Conservation (phyloP, 1,140 invertebrate species). For the Eupeodes corollae region DNA sequence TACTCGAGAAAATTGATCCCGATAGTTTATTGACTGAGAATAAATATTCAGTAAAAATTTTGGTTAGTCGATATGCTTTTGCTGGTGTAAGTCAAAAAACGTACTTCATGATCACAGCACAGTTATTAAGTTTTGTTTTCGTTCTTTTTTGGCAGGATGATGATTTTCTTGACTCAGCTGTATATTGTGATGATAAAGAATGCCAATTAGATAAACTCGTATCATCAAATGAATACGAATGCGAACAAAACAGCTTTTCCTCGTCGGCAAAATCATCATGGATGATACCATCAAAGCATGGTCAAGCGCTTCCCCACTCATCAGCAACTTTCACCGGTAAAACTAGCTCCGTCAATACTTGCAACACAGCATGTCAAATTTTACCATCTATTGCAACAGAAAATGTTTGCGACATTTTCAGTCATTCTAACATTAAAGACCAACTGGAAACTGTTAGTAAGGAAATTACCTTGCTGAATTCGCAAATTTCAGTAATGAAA, state of each 20-base stretch:
- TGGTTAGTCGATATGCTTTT: constrained; percentile 41
- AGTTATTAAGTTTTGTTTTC: neutral
- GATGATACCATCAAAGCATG: too few species aligned
- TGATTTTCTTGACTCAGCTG: neutral
- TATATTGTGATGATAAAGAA: neutral
- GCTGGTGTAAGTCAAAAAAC: constrained; percentile 21
- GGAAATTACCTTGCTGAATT: constrained; percentile 29
- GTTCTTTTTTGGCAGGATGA: neutral
- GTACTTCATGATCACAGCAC: too few species aligned
- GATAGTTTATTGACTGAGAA: constrained; percentile 43
- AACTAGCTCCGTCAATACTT: too few species aligned
- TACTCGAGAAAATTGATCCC: constrained; percentile 42
- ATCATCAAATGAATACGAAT: neutral
- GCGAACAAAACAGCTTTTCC: neutral
- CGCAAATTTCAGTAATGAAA: constrained; percentile 32
- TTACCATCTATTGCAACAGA: too few species aligned
- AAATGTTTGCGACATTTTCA: neutral
- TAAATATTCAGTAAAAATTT: constrained; percentile 40
- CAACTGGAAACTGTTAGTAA: constrained; percentile 32
- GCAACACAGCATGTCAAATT: too few species aligned
- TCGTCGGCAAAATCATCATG: too few species aligned
- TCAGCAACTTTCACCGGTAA: too few species aligned
- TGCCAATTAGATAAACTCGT: neutral
- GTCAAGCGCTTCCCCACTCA: too few species aligned
- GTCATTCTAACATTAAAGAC: constrained; percentile 5